These are phyloP conservation scores for Acleris laterana DNA, from an alignment of 2,888 invertebrate species.

Conservation along the genomic window DNA sequence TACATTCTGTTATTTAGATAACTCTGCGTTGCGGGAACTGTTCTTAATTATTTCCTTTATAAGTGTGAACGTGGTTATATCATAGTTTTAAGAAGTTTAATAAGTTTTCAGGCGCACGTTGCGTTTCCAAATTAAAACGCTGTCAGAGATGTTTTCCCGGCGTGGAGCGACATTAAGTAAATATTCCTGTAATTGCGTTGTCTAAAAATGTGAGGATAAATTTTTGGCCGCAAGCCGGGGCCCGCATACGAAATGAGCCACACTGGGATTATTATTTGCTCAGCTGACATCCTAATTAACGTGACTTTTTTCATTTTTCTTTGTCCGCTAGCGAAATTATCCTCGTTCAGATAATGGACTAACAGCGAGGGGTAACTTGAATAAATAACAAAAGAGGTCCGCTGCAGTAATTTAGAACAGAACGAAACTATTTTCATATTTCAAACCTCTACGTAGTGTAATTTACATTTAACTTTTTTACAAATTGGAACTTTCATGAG, in stretches of 20 bases:
- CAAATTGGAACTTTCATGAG: slow-evolving; percentile 41
- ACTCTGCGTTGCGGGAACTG: slow-evolving; percentile 10
- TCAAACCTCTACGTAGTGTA: slow-evolving; percentile 29
- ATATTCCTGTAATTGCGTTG: slow-evolving; percentile 77
- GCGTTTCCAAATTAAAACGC: slow-evolving; percentile 55
- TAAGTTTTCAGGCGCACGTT: slow-evolving; percentile 39
- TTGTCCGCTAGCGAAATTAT: slow-evolving; percentile 61
- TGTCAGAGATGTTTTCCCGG: slow-evolving; percentile 59
- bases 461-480: slow-evolving; percentile 54
- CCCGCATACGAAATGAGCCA: slow-evolving; percentile 75
- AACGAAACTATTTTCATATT: slow-evolving; percentile 37
- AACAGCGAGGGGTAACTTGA: slow-evolving; percentile 41
- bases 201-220: slow-evolving; percentile 72
- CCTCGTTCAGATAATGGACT: slow-evolving; percentile 59
- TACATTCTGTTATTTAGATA: slow-evolving; percentile 28
- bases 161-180: slow-evolving; percentile 66
- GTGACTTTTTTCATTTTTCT: slow-evolving; percentile 67
- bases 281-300: slow-evolving; percentile 79
- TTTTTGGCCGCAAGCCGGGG: slow-evolving; percentile 64
- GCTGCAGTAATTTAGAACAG: slow-evolving; percentile 33
- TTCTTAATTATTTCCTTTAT: slow-evolving; percentile 18
- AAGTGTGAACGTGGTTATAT: slow-evolving; percentile 1
- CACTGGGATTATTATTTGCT: slow-evolving; percentile 77
- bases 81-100: slow-evolving; percentile 15
- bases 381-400: slow-evolving; percentile 50